phyloP scores from a whole-genome alignment of 2,888 invertebrate genomes.

The Hyposoter didymator region DNA sequence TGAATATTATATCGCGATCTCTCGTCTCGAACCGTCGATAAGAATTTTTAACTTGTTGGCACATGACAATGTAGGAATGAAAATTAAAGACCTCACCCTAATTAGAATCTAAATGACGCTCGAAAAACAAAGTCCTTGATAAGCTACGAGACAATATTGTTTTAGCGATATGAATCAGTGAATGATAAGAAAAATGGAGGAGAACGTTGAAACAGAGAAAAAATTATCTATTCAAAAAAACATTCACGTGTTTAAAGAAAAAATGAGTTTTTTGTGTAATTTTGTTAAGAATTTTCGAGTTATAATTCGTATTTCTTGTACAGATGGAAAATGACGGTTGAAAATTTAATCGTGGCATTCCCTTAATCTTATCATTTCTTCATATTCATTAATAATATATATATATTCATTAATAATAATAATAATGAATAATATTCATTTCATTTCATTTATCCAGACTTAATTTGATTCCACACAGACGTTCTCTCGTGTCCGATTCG shows the following conservation, averaged over 20 bases:
- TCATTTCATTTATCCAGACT: not conserved
- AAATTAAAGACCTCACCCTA: not conserved
- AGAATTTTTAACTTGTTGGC: not conserved
- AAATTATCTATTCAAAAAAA: not conserved
- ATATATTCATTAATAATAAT: too few relatives aligned
- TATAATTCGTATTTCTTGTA: too few relatives aligned
- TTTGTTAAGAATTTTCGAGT: too few relatives aligned
- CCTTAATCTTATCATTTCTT: too few relatives aligned
- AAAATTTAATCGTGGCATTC: too few relatives aligned
- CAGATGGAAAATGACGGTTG: too few relatives aligned
- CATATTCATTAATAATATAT: too few relatives aligned
- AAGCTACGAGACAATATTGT: not conserved
- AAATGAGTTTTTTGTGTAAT: too few relatives aligned
- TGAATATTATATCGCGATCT: not conserved
- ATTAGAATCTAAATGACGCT: not conserved
- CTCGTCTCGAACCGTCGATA: not conserved
- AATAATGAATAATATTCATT: too few relatives aligned
- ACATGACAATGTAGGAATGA: not conserved
- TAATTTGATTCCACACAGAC: not conserved
- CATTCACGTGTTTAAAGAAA: too few relatives aligned
- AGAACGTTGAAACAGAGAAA: not conserved
- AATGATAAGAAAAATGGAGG: not conserved
- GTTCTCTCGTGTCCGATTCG: not conserved
- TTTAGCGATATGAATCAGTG: not conserved
- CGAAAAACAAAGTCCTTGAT: not conserved